Evolutionary conservation across 2,113 vertebrate genomes (phyloP), one percentile per base, ranked within the genome.

Genomic region (Oostethus manadensis): DNA sequence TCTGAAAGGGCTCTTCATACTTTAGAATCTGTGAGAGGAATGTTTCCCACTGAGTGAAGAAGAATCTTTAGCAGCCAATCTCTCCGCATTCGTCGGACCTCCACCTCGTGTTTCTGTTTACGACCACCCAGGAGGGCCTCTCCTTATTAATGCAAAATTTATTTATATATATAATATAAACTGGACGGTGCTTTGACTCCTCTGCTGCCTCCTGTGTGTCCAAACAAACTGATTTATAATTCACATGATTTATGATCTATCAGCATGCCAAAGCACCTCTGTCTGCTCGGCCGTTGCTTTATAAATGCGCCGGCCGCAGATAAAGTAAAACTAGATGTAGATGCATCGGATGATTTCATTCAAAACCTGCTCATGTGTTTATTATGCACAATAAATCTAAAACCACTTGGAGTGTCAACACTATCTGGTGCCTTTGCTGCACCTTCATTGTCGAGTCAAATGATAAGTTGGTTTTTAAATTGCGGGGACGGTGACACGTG

Each of bases 171-270:
- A 42, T 42, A 42, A 42, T 42, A 85, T 87, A 88, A 89, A 90
- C 87, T 82, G 90, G 88, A 89, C 87, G 84, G 81, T 71, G 73
- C 75, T 79, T 84, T 85, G 76, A 70, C 76, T 85, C 78, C 70
- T 82, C 82, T 50, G 1, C 65, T 66, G 61, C 66, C 46, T 62
- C 72, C 65, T 38, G 51, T 61, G 71, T 56, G 78, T 87, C 88
- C 87, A 90, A 90, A 89, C 88, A 90, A 86, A 86, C 87, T 58
- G 88, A 88, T 90, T 89, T 87, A 90, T 88, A 87, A 87, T 88
- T 88, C 84, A 66, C 76, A 54, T 87, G 85, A 89, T 89, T 89
- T 88, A 89, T 79, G 87, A 84, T 80, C 75, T 71, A 71, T 84
- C 71, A 68, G 72, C 76, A 76, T 68, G 66, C 71, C 60, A 60